Base-by-base conservation (phyloP, 2,888 invertebrate genomes). In the Pristionchus entomophagus region DNA sequence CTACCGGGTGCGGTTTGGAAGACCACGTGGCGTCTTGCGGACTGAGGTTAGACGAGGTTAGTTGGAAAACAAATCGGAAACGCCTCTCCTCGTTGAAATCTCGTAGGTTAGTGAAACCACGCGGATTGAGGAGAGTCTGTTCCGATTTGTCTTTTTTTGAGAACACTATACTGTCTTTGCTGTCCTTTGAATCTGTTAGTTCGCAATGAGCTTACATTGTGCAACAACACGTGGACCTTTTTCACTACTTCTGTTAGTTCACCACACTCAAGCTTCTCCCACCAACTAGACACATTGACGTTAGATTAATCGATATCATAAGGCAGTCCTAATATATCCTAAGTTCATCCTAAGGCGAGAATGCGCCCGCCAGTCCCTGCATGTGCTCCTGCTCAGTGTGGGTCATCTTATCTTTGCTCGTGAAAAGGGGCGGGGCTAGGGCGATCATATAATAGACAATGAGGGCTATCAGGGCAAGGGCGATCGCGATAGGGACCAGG, bases 21-120 rank as follows among this genome's bases (percentile, higher is more conserved):
- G 78, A 80, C 51, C 51, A 80, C 22, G 51, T 80, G 19, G 49
- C 49, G 29, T 80, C 78, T 32, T 51, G 35, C 19, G n/a, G n/a
- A 26, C 73, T 73, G 73, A 32, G 65, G 22, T 73, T 41, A 73
- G 38, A 17, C 6, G 41, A 10, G 77, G 29, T 77, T 77, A 77
- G 35, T 35, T 35, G n/a, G 38, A 2, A 6, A 8, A 6, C 26
- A 14, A 59, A 26, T 26, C 19, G 17, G n/a, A 8, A 26, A 10
- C 29, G 26, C 26, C 32, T 26, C 26, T 62, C 62, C 41, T 32
- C 35, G 3, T 69, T 38, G 26, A n/a, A n/a, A n/a, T n/a, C n/a
- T n/a, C n/a, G n/a, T n/a, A n/a, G n/a, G n/a, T n/a, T n/a, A n/a
- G n/a, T n/a, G n/a, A n/a, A n/a, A n/a, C n/a, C n/a, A n/a, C n/a